These are phyloP conservation scores for Platynereis dumerilii DNA, from an alignment of 2,888 invertebrate species.

Conservation along the genomic window DNA sequence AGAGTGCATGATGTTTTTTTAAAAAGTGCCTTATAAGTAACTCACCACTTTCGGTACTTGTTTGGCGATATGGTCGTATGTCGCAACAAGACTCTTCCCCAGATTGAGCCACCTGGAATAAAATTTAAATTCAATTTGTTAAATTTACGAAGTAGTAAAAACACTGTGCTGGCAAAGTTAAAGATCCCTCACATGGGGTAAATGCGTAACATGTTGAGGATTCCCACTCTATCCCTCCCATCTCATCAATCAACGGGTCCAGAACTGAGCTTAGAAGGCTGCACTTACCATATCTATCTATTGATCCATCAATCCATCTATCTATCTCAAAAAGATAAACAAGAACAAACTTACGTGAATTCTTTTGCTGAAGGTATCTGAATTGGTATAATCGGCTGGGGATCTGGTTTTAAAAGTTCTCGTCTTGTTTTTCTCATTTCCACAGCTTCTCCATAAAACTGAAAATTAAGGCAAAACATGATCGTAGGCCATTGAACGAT, in stretches of 20 bases:
- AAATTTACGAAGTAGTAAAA: background rate
- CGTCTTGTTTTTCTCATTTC: constrained; percentile 53
- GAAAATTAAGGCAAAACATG: constrained; percentile 20
- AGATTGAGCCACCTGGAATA: constrained; percentile 58
- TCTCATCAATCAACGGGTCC: no score
- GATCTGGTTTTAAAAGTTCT: constrained; percentile 49
- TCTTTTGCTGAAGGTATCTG: constrained; percentile 45
- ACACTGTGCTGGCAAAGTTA: no score
- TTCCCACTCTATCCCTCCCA: no score
- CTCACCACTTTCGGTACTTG: constrained; percentile 12
- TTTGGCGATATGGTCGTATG: constrained; percentile 52
- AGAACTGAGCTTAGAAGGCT: no score
- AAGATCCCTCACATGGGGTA: no score
- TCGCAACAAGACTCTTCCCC: constrained; percentile 54
- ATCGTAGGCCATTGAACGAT: no score
- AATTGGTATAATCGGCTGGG: constrained; percentile 47
- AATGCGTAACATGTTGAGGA: no score
- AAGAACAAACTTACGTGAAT: constrained; percentile 51
- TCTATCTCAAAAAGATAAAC: no score
- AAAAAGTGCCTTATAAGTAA: no score
- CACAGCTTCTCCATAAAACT: constrained; percentile 59
- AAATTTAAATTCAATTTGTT: background rate
- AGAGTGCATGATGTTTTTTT: no score
- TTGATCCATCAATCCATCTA: no score
- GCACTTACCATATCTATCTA: no score